Evolutionary conservation across 35 echinoderm and acorn worm genomes (phyloP), one percentile per base, ranked within the genome.

Genomic region (Patiria miniata): DNA sequence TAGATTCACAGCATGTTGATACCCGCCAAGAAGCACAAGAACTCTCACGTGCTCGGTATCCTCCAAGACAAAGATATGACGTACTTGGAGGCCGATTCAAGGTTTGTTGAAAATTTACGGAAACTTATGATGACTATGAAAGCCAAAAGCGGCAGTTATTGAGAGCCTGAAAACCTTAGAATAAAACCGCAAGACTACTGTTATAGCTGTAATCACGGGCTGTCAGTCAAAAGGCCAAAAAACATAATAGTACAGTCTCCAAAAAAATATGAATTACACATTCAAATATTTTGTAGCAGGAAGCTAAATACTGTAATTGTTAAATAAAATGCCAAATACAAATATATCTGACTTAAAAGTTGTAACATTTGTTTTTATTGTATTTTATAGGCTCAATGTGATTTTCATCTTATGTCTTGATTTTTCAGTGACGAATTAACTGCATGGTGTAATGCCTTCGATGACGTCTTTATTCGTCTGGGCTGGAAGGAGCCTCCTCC

Each of bases 1-100:
- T 34, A 73, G 65, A 30, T 84, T 60, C 82, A 59, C 30, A 84
- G 21, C 51, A 37, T 84, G 39, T n/a, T 59, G 23, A 29, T 84
- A 15, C 51, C 28, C 1, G 14, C 54, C 14, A 84, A 36, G 54
- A 84, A 84, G 59, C 82, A 84, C 36, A 84, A 61, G 23, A 21
- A 28, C 8, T 53, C 82, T 14, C 36, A 61, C 23, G 57, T 84
- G 57, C 54, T 84, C 9, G 57, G 82, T 60, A 58, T 84, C 38
- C 22, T 84, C 16, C 51, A 84, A 36, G 54, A 84, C 37, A 84
- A 65, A 38, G 29, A 58, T 28, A 32, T 38, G 6, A 15, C 39
- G 21, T 83, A 84, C 2, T 58, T 60, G 17, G 54, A 58, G 34
- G 65, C 65, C 19, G 65, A 73, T 73, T 6, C 23, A 36, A 73